Evolutionary conservation across 2,797 vertebrate species (phyloP).

Genomic region (Periparus ater): DNA sequence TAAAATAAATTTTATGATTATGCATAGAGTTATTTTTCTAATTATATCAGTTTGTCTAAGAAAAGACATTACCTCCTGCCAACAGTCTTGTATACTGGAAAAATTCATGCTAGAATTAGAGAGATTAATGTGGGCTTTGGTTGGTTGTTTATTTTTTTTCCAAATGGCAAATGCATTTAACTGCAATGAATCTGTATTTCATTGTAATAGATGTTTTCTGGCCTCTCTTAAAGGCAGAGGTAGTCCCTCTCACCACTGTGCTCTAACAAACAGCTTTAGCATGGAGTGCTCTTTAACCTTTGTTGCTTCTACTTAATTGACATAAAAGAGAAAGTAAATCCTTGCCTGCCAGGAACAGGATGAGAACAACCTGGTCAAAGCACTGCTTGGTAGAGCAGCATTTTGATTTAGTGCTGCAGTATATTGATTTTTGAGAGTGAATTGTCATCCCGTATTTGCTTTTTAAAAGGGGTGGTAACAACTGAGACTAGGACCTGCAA

Average conservation of each 20-base stretch:
- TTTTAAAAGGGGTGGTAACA: not conserved
- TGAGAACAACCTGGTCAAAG: not conserved
- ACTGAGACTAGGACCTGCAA: not conserved
- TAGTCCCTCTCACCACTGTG: not conserved
- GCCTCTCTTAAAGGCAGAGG: not conserved
- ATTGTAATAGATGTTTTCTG: not conserved
- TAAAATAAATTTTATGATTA: not conserved
- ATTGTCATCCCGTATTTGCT: not conserved
- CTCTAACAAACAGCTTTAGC: not conserved
- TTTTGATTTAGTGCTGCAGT: not conserved
- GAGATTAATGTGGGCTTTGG: not conserved
- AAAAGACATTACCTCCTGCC: not conserved
- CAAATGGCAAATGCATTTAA: slow-evolving; percentile 21
- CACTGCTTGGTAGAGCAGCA: rapidly evolving
- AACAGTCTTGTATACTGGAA: not conserved
- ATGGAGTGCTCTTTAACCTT: slow-evolving; percentile 28
- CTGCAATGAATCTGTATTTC: not conserved
- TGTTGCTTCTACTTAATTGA: slow-evolving; percentile 11
- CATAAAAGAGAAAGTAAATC: not conserved
- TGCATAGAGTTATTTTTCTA: not conserved
- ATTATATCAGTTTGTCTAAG: not conserved
- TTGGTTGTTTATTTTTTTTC: not conserved
- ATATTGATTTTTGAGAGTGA: not conserved
- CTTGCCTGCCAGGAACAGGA: not conserved
- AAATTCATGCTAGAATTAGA: not conserved